These are phyloP conservation scores for Rhynchotus rufescens DNA, from an alignment of 2,797 vertebrate species.

Conservation along the genomic window DNA sequence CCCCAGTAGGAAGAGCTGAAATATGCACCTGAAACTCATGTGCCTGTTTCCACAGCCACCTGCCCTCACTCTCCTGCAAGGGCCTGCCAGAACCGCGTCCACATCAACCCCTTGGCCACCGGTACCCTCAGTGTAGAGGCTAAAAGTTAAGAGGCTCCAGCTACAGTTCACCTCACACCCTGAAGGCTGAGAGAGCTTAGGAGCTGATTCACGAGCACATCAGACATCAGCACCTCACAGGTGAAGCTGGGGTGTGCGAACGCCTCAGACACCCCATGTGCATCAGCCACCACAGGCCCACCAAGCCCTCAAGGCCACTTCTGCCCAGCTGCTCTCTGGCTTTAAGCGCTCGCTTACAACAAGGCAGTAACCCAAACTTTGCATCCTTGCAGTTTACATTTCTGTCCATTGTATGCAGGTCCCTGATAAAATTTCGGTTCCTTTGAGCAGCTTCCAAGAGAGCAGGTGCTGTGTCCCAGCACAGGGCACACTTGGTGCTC, in stretches of 20 bases:
- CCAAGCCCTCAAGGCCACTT: not conserved
- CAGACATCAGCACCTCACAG: not conserved
- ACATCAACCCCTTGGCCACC: not conserved
- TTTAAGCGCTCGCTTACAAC: not conserved
- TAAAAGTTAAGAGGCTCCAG: not conserved
- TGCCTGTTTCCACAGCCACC: not conserved
- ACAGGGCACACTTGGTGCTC: not conserved
- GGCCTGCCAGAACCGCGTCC: not conserved
- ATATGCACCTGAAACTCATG: not conserved
- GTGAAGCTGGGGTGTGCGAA: not conserved
- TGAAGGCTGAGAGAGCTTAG: not conserved
- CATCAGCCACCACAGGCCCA: not conserved
- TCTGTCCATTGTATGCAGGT: not conserved
- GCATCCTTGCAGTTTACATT: not conserved
- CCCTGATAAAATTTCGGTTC: not conserved
- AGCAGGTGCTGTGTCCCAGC: not conserved
- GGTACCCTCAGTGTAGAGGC: not conserved
- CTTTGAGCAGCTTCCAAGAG: not conserved
- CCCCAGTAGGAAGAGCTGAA: not conserved
- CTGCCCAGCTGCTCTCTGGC: not conserved
- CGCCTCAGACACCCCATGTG: not conserved
- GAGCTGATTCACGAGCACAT: not conserved
- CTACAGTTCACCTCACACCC: not conserved
- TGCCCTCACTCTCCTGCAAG: not conserved
- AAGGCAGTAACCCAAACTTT: not conserved